These are phyloP conservation scores for Zophobas morio DNA, from an alignment of 1,140 invertebrate species.

Conservation along the genomic window DNA sequence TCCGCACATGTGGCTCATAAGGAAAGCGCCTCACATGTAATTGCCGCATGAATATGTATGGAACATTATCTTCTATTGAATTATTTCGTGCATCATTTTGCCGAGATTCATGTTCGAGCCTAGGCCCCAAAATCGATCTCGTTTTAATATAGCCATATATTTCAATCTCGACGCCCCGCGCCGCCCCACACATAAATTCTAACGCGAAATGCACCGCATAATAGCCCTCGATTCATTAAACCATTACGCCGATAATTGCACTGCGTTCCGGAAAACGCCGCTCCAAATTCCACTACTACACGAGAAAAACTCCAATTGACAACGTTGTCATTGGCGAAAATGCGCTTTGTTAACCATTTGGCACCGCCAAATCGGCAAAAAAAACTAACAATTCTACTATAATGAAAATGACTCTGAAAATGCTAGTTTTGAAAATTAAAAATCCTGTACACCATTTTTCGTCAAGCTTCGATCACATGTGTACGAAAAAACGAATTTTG, in stretches of 20 bases:
- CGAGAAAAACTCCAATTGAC: conserved; percentile 1
- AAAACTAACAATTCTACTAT: no score
- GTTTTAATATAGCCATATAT: conserved; percentile 46
- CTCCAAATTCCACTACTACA: background rate
- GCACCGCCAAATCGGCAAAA: no score
- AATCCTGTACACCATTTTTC: no score
- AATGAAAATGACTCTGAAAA: no score
- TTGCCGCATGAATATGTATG: conserved; percentile 64
- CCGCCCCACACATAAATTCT: conserved; percentile 42
- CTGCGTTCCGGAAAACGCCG: conserved; percentile 15
- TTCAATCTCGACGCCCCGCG: conserved; percentile 45
- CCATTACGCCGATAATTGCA: conserved; percentile 33
- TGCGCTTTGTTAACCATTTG: no score
- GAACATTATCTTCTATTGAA: conserved; percentile 63
- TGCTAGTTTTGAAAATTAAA: no score
- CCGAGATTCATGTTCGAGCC: conserved; percentile 50
- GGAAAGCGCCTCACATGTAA: conserved; percentile 56
- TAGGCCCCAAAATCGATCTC: conserved; percentile 39
- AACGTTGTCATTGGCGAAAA: no score
- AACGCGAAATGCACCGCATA: conserved; percentile 37
- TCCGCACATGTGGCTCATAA: conserved; percentile 47
- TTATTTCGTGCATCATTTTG: conserved; percentile 60
- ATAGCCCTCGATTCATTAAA: conserved; percentile 34
- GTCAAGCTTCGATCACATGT: no score
- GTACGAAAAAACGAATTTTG: no score